A percentile compares a stretch with the other conserved stretches of the same genome.
Conservation (phyloP, 2,113 vertebrate species). For the Otus sunia region DNA sequence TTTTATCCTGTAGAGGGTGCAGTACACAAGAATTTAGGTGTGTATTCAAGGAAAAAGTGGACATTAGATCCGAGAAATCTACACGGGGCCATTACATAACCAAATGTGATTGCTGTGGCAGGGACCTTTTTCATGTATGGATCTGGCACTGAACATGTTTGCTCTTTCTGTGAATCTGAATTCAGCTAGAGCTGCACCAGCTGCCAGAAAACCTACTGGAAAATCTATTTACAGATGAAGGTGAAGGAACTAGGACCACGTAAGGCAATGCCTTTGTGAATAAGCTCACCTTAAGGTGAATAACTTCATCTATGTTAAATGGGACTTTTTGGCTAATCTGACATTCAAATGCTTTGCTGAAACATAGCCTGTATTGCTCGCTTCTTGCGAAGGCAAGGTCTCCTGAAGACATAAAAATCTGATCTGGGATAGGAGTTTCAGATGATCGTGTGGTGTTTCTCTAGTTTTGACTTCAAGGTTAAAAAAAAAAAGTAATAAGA, state of each 20-base stretch:
- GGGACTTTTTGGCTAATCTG: not conserved
- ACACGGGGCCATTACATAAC: accelerated
- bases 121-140: not conserved
- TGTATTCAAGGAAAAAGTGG: not conserved
- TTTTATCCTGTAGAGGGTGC: conserved; percentile 29
- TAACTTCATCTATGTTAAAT: not conserved
- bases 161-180: not conserved
- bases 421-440: not conserved
- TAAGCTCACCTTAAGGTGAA: not conserved
- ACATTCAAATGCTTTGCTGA: not conserved
- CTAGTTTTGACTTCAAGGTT: not conserved
- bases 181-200: not conserved
- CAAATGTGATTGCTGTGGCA: not conserved
- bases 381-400: not conserved
- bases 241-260: not conserved
- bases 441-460: not conserved
- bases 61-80: not conserved
- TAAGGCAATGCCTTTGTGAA: not conserved
- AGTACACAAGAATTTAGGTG: not conserved
- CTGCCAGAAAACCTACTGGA: not conserved
- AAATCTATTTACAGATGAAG: not conserved
- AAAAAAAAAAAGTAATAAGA: not conserved
- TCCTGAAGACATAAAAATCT: not conserved
- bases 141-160: not conserved
- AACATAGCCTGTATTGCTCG: not conserved